These are phyloP conservation scores for Diadromus collaris DNA, from an alignment of 2,888 invertebrate species.

Conservation along the genomic window DNA sequence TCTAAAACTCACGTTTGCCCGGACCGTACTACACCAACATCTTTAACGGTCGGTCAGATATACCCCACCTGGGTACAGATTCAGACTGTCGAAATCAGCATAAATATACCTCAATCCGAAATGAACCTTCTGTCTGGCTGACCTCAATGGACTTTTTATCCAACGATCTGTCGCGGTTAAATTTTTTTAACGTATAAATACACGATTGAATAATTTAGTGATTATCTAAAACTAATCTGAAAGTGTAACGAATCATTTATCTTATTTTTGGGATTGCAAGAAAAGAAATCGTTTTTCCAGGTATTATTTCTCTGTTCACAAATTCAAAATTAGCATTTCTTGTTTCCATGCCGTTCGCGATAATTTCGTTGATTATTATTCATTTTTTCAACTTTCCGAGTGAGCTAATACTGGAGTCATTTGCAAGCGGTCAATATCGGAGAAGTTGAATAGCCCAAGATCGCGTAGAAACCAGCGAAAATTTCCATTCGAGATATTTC, in stretches of 20 bases:
- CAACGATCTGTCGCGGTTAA: too few species aligned
- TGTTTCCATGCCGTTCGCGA: not conserved
- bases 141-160: too few species aligned
- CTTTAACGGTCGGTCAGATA: not conserved
- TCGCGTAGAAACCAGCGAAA: not conserved
- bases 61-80: not conserved
- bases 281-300: not conserved
- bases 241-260: not conserved
- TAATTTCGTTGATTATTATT: too few species aligned
- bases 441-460: not conserved
- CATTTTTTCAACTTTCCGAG: not conserved
- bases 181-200: not conserved
- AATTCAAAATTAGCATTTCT: not conserved
- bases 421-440: not conserved
- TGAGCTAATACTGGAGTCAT: not conserved
- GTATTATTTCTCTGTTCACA: not conserved
- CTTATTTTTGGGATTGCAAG: not conserved
- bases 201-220: not conserved
- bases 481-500: constrained; percentile 8
- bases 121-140: too few species aligned
- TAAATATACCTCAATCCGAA: too few species aligned
- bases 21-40: too few species aligned
- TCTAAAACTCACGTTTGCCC: too few species aligned
- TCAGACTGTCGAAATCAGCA: too few species aligned
- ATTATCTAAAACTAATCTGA: not conserved